Evolutionary conservation across 2,888 invertebrate genomes (phyloP).

Genomic region (Diplazon laetatorius): DNA sequence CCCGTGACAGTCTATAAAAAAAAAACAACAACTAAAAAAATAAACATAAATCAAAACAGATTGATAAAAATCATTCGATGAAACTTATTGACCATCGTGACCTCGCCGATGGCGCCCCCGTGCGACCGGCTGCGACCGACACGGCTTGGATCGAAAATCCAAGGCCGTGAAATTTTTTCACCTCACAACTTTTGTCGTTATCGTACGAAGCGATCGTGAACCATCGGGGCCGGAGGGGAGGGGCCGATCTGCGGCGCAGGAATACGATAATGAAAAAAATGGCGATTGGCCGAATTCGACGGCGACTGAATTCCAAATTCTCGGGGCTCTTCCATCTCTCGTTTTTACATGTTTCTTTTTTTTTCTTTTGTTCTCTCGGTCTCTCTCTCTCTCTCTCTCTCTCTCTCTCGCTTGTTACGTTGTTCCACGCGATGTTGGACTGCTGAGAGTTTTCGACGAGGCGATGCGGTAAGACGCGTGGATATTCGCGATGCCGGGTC

Average conservation of each 20-base stretch:
- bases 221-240: no score
- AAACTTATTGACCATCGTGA: no score
- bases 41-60: no score
- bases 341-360: neutral
- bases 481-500: conserved; percentile 59
- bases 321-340: conserved; percentile 14
- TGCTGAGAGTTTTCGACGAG: conserved; percentile 52
- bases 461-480: conserved; percentile 14
- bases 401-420: conserved; percentile 46
- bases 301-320: conserved; percentile 51
- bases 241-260: neutral
- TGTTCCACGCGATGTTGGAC: conserved; percentile 35
- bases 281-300: conserved; percentile 47
- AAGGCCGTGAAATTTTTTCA: no score
- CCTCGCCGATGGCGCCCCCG: no score
- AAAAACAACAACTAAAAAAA: no score
- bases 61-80: no score
- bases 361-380: conserved; percentile 14
- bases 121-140: no score
- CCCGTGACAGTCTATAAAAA: no score
- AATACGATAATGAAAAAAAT: conserved; percentile 52
- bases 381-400: conserved; percentile 1
- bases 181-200: no score
- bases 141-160: no score
- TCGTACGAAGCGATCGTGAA: conserved; percentile 18